phyloP scores from a whole-genome alignment of 2,797 vertebrate species.

The Tapirus indicus region DNA sequence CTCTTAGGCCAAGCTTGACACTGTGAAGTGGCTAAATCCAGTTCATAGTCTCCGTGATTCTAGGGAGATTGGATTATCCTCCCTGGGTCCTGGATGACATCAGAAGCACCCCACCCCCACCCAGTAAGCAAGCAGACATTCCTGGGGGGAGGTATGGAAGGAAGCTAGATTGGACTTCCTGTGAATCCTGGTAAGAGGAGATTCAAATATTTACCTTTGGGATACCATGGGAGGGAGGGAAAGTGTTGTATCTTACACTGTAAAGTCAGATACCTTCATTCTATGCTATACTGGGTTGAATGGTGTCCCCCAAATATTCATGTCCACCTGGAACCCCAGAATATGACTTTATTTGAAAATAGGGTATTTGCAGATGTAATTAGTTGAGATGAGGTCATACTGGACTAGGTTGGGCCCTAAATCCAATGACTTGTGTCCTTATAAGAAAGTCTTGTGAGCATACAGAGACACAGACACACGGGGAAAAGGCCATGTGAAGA shows the following conservation, averaged over 20 bases:
- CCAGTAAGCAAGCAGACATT: not conserved
- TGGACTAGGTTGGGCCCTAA: not conserved
- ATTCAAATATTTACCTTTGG: not conserved
- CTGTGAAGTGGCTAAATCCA: not conserved
- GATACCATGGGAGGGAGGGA: not conserved
- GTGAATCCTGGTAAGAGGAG: not conserved
- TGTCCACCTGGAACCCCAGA: not conserved
- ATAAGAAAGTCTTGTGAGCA: not conserved
- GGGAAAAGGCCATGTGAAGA: not conserved
- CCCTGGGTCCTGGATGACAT: not conserved
- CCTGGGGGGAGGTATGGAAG: not conserved
- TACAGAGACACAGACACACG: not conserved
- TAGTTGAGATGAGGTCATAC: not conserved
- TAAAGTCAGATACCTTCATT: not conserved
- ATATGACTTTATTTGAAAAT: not conserved
- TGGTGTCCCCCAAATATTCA: not conserved
- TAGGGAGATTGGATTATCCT: not conserved
- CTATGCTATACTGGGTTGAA: accelerated
- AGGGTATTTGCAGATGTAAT: not conserved
- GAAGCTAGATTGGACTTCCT: not conserved
- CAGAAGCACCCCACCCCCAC: not conserved
- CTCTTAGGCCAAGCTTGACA: not conserved
- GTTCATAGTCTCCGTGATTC: not conserved
- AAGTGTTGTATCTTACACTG: accelerated
- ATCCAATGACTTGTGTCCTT: not conserved